A percentile compares a stretch with the other conserved stretches of the same genome.
phyloP scores from a whole-genome alignment of 2,797 vertebrate genomes.

The Crax fasciolata region DNA sequence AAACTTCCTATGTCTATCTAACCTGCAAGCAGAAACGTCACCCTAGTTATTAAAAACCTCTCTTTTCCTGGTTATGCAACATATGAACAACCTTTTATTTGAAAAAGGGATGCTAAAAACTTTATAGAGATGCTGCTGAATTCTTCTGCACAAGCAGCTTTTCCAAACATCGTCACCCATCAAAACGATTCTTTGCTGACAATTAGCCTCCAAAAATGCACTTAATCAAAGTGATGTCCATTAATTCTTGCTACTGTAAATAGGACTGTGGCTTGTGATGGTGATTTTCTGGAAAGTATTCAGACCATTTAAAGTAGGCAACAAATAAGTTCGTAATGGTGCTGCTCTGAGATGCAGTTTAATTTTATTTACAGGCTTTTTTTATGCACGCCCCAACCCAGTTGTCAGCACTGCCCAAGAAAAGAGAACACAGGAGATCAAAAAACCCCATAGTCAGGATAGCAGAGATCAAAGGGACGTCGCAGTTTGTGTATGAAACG shows the following conservation, averaged over 20 bases:
- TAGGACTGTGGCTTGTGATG: slow-evolving; percentile 47
- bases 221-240: slow-evolving; percentile 66
- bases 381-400: neutral
- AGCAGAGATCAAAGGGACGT: slow-evolving; percentile 49
- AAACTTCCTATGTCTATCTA: neutral
- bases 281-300: slow-evolving; percentile 59
- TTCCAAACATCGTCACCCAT: slow-evolving; percentile 14
- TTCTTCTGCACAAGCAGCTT: slow-evolving; percentile 9
- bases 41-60: neutral
- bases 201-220: slow-evolving; percentile 57
- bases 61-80: slow-evolving; percentile 26
- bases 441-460: slow-evolving; percentile 15
- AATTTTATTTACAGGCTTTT: slow-evolving; percentile 42
- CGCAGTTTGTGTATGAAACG: slow-evolving; percentile 51
- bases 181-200: slow-evolving; percentile 25
- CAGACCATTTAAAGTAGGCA: slow-evolving; percentile 57
- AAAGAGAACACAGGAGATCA: slow-evolving; percentile 33
- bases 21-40: neutral
- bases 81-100: slow-evolving; percentile 18
- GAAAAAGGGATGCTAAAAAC: neutral
- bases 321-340: slow-evolving; percentile 40
- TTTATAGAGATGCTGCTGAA: neutral
- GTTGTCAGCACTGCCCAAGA: slow-evolving; percentile 44
- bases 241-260: slow-evolving; percentile 37
- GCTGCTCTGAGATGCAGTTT: slow-evolving; percentile 34